Percentiles rank a stretch among this genome's conserved stretches.
phyloP scores from a whole-genome alignment of 1,140 invertebrate species.

The Hyphantria cunea region DNA sequence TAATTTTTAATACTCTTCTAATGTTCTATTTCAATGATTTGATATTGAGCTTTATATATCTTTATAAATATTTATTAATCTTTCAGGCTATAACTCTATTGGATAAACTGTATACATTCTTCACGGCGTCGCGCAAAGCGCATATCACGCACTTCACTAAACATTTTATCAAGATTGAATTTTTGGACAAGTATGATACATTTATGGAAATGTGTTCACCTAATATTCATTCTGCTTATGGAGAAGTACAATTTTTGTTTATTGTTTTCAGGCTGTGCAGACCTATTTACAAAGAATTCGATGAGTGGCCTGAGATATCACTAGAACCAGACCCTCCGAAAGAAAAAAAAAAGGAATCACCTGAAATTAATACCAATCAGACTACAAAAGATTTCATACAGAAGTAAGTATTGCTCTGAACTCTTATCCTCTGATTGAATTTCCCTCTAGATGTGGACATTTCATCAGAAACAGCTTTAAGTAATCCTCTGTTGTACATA shows the following conservation, averaged over 20 bases:
- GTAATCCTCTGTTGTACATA: not conserved
- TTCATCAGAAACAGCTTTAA: not conserved
- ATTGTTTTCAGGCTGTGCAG: slow-evolving; percentile 61
- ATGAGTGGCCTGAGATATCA: slow-evolving; percentile 73
- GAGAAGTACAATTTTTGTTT: slow-evolving; percentile 1
- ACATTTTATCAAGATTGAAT: slow-evolving; percentile 80
- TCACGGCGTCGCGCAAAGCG: slow-evolving; percentile 69
- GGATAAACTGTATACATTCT: slow-evolving; percentile 80
- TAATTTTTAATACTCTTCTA: slow-evolving; percentile 12
- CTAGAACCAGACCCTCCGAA: slow-evolving; percentile 69
- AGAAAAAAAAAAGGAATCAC: slow-evolving; percentile 65
- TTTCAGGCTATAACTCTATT: slow-evolving; percentile 80
- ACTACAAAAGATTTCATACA: slow-evolving; percentile 30
- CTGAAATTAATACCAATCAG: slow-evolving; percentile 37
- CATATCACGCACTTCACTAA: slow-evolving; percentile 74
- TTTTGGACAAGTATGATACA: slow-evolving; percentile 79
- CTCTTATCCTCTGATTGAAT: not conserved
- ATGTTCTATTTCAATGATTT: slow-evolving; percentile 24
- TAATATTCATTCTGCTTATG: slow-evolving; percentile 7
- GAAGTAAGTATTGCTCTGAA: slow-evolving; percentile 44
- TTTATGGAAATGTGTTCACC: slow-evolving; percentile 40
- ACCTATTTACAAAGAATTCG: slow-evolving; percentile 76
- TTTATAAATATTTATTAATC: slow-evolving; percentile 74
- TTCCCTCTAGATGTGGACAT: slow-evolving; percentile 2
- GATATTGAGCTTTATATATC: slow-evolving; percentile 51